Evolutionary conservation across 2,113 vertebrate species (phyloP).

Genomic region (Thymallus thymallus): DNA sequence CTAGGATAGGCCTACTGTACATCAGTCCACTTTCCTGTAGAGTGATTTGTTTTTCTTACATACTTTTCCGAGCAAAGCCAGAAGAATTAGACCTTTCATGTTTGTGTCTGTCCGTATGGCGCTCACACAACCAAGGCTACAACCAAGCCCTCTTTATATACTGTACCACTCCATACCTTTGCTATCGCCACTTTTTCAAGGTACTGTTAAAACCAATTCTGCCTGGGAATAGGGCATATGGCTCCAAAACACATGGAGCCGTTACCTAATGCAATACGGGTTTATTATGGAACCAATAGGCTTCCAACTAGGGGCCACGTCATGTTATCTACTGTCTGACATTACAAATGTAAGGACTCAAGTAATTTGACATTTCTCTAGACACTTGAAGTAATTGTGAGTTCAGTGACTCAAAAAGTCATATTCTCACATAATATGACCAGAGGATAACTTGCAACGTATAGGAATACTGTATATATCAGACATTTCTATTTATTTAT

Average conservation of each 20-base stretch:
- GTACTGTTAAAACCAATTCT: neutral
- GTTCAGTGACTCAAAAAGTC: no score
- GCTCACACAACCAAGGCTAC: neutral
- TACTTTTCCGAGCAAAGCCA: conserved; percentile 62
- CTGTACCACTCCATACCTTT: neutral
- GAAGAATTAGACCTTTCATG: conserved; percentile 64
- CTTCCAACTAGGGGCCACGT: neutral
- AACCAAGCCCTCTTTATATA: conserved; percentile 19
- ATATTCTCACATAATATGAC: no score
- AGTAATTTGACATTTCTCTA: no score
- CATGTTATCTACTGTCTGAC: neutral
- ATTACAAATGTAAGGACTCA: no score
- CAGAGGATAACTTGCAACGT: no score
- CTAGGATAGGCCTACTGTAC: neutral
- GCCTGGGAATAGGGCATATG: neutral
- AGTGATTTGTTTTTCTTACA: conserved; percentile 45
- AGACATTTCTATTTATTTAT: no score
- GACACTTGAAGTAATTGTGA: no score
- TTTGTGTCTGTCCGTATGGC: conserved; percentile 1
- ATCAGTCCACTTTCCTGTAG: neutral
- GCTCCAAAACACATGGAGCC: neutral
- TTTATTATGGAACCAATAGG: neutral
- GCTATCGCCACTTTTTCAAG: neutral
- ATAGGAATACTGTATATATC: no score
- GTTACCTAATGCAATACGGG: neutral